A percentile compares a stretch with the other conserved stretches of the same genome.
Conservation (phyloP, 1,140 invertebrate genomes). For the Hylyphantes graminicola region DNA sequence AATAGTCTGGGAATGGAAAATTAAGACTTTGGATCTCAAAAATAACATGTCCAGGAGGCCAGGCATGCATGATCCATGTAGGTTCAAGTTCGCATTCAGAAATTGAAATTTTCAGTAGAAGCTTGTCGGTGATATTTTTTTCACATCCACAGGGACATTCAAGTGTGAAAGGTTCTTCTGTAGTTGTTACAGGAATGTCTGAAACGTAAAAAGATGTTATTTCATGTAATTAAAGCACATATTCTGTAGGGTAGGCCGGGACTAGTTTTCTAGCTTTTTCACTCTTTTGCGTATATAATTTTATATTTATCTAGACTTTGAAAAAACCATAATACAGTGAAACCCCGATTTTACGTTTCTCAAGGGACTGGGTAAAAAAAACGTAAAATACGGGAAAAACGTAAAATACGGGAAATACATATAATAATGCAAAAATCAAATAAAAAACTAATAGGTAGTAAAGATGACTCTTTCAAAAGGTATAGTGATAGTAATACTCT, state of each 20-base stretch:
- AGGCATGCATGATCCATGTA: slow-evolving; percentile 21
- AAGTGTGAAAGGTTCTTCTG: slow-evolving; percentile 13
- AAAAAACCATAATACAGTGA: too few relatives aligned
- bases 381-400: too few relatives aligned
- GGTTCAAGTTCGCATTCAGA: slow-evolving; percentile 15
- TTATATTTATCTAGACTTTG: background rate
- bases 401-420: too few relatives aligned
- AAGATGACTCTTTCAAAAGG: too few relatives aligned
- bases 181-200: slow-evolving; percentile 19
- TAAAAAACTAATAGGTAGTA: too few relatives aligned
- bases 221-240: too few relatives aligned
- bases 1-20: slow-evolving; percentile 33
- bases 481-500: too few relatives aligned
- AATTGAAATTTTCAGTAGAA: background rate
- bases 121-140: slow-evolving; percentile 44
- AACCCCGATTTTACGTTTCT: too few relatives aligned
- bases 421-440: too few relatives aligned
- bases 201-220: background rate
- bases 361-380: too few relatives aligned
- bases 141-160: slow-evolving; percentile 53
- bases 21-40: slow-evolving; percentile 5
- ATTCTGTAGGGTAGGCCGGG: too few relatives aligned
- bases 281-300: background rate
- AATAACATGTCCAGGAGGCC: slow-evolving; percentile 36
- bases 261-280: too few relatives aligned